These are phyloP conservation scores for Bolinopsis microptera DNA, from an alignment of 37 sponge, comb jelly and placozoan species.

Conservation along the genomic window DNA sequence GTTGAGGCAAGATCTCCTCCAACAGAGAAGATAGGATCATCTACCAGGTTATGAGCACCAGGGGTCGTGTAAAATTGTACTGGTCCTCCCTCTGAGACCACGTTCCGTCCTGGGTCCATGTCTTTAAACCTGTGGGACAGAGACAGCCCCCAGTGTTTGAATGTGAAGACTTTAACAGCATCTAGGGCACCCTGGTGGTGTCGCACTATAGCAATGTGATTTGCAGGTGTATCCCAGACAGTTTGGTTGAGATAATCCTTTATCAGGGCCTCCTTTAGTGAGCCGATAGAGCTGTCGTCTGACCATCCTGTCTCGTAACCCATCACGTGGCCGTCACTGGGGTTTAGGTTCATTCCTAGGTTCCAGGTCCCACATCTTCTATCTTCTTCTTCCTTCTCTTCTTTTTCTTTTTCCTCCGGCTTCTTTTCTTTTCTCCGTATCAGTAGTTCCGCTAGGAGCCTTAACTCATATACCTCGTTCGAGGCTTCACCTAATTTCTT, in stretches of 20 bases:
- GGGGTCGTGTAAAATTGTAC: not conserved
- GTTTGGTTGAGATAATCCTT: not conserved
- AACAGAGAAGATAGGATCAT: not conserved
- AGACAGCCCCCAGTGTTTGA: slow-evolving; percentile 9
- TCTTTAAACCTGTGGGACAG: not conserved
- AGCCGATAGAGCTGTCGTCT: not conserved
- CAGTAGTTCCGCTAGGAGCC: not conserved
- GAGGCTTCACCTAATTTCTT: not conserved
- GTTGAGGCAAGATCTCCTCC: slow-evolving; percentile 36
- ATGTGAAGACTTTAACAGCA: slow-evolving; percentile 6
- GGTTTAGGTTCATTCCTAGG: slow-evolving; percentile 22
- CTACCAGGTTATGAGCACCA: not conserved
- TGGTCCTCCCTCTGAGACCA: not conserved
- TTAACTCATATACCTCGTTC: not conserved
- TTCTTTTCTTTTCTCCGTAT: too few relatives aligned
- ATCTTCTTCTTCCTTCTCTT: not conserved
- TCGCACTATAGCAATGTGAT: not conserved
- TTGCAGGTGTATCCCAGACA: not conserved
- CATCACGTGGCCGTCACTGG: not conserved
- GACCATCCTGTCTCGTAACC: not conserved
- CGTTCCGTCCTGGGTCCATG: not conserved
- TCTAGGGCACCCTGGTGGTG: not conserved
- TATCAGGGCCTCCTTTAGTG: not conserved
- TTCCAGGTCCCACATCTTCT: not conserved
- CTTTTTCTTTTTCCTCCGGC: too few relatives aligned